Base-by-base conservation (phyloP, 2,888 invertebrate species). In the Drosophila rubida region DNA sequence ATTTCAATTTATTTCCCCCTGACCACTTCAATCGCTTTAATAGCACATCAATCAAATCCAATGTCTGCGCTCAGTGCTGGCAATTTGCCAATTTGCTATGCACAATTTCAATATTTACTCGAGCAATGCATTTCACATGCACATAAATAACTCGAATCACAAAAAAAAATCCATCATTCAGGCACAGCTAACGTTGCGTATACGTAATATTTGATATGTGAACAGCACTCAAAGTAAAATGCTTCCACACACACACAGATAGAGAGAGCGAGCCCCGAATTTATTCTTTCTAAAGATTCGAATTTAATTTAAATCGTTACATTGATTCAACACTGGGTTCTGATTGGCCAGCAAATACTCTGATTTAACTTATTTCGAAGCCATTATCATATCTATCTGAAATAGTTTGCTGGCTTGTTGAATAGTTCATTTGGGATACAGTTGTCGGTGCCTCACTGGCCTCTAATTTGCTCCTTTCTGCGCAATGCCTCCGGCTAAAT, bases 11-110 rank as follows among this genome's bases (percentile, higher is more conserved):
- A 30, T 22, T 3, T 19, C 4, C 46, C 27, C 48, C 23, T 62
- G 55, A 61, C 37, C 64, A 59, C 35, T 63, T 54, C 54, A 71
- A 73, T 58, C 57, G 66, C 49, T 81, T 72, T 64, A 71, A 80
- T 51, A 59, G 63, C 53, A 59, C 76, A 84, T 84, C 76, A 81
- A 81, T 81, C 84, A 76, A 70, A 65, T 57, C 22, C 48, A 25
- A 7, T 35, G 14, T 13, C 44, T 32, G 13, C 22, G 2, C 11
- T 37, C 13, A 44, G 35, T 45, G 59, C 37, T 46, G 58, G 42
- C 69, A 71, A 71, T 68, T 71, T 69, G 53, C 48, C 62, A 74
- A 66, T 60, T 66, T 57, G 42, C 60, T 32, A 54, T 70, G 75
- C 63, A 70, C 66, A 66, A 67, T 67, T 75, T 75, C 53, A 75